Conservation (phyloP, 2,797 vertebrate genomes). For the Myripristis jacobus region DNA sequence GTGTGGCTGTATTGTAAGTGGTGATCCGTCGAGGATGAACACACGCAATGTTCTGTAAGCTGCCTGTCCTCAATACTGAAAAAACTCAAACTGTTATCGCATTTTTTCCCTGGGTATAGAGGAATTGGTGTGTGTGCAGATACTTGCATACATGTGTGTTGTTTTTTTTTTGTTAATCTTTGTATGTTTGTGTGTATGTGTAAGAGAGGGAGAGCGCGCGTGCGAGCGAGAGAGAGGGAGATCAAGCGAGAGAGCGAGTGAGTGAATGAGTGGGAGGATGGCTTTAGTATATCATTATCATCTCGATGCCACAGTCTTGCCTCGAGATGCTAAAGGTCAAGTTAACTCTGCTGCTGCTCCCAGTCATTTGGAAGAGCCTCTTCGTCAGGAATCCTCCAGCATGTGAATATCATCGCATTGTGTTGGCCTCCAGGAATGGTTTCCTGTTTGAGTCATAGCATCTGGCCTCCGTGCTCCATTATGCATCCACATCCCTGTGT, state of each 20-base stretch:
- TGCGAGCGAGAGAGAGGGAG: neutral
- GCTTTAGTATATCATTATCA: conserved; percentile 54
- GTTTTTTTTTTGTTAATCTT: neutral
- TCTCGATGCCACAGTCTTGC: conserved; percentile 32
- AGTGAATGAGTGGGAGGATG: conserved; percentile 47
- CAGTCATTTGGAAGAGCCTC: conserved; percentile 28
- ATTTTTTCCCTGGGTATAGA: neutral
- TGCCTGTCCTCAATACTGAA: neutral
- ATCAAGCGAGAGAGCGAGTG: neutral
- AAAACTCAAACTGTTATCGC: conserved; percentile 26
- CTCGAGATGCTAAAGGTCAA: conserved; percentile 50
- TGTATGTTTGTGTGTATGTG: conserved; percentile 5
- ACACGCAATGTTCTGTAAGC: neutral
- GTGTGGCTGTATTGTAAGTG: neutral
- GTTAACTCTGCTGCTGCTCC: conserved; percentile 33
- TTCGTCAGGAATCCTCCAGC: conserved; percentile 19
- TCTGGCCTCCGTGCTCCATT: conserved; percentile 27
- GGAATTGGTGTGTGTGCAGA: neutral
- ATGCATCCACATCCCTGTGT: conserved; percentile 35
- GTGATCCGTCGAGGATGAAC: conserved; percentile 14
- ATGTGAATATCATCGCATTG: neutral
- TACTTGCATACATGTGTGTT: neutral
- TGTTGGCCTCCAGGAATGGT: conserved; percentile 1
- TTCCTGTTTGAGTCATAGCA: conserved; percentile 31
- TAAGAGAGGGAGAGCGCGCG: conserved; percentile 1